Base-by-base conservation (phyloP, 2,888 invertebrate genomes). In the Thymelicus acteon region DNA sequence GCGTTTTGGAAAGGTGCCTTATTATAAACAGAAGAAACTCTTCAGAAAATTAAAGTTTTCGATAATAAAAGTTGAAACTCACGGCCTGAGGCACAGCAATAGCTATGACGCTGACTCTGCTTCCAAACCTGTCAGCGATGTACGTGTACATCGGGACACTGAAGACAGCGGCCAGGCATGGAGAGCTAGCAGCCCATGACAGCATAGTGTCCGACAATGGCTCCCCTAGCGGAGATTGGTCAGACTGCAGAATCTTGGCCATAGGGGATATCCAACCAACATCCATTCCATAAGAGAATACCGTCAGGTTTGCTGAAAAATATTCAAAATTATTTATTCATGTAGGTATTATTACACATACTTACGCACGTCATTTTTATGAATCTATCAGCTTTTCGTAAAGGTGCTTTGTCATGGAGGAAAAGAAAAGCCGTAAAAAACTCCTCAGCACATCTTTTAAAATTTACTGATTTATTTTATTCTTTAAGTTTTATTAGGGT, bases 131-230 rank as follows among this genome's bases (percentile, higher is more conserved):
- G 74, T 94, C 91, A 1, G 91, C 87, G 19, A 91, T 74, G 62
- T 85, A 83, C 10, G 94, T 86, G 77, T 88, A 94, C n/a, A 92
- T 66, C 6, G 91, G 81, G 2, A 90, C 91, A 0, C 82, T 79
- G 7, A 83, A 62, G 7, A 82, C 79, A n/a, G 85, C 85, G 2
- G 87, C 83, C 74, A 95, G 76, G 10, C 89, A 84, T 61, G 81
- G 73, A 0, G 83, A 82, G 49, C 94, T 93, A 10, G 92, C 94
- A 13, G 94, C 79, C 90, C 92, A 90, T 0, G 93, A 88, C 19
- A 92, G 77, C 72, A 88, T 86, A 62, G 80, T 81, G 68, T 88
- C 83, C n/a, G 88, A 84, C 68, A 95, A 69, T 0, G 88, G 83
- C 8, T 71, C 76, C 8, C 88, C 91, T 1, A 85, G 75, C 0